phyloP scores from a whole-genome alignment of 2,797 vertebrate species.

The Cygnus olor region DNA sequence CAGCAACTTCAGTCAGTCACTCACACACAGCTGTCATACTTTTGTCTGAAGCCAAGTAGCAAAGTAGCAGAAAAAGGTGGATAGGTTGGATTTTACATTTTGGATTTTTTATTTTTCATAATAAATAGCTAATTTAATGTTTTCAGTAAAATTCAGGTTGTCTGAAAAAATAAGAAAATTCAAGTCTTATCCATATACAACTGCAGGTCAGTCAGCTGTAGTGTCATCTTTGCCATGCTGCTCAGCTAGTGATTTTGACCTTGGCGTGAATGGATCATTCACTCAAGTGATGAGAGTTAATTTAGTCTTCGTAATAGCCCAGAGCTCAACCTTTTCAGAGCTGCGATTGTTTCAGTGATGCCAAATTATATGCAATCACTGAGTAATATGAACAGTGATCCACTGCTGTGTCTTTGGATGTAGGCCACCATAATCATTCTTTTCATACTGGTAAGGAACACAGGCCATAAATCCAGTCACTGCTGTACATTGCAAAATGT shows the following conservation, averaged over 20 bases:
- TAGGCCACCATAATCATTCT: conserved; percentile 8
- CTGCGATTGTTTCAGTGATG: conserved; percentile 40
- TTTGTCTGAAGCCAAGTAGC: not conserved
- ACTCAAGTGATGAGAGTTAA: conserved; percentile 64
- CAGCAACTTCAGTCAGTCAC: not conserved
- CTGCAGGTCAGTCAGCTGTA: not conserved
- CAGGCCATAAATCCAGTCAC: not conserved
- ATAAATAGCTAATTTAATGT: not conserved
- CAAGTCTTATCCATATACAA: not conserved
- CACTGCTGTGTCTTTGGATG: conserved; percentile 46
- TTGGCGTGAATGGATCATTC: conserved; percentile 66
- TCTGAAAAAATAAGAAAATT: not conserved
- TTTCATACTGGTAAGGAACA: not conserved
- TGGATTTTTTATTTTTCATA: not conserved
- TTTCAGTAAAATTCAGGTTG: not conserved
- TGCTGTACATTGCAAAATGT: not conserved
- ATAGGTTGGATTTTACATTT: not conserved
- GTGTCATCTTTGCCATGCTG: conserved; percentile 8
- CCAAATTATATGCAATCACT: conserved; percentile 67
- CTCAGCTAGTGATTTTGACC: conserved; percentile 56
- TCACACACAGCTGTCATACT: fast-evolving
- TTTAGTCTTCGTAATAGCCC: conserved; percentile 54
- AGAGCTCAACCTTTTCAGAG: conserved; percentile 59
- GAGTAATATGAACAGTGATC: conserved; percentile 51
- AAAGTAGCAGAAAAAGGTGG: not conserved